Evolutionary conservation across 2,888 invertebrate species (phyloP).

Genomic region (Oeneis ivallda): DNA sequence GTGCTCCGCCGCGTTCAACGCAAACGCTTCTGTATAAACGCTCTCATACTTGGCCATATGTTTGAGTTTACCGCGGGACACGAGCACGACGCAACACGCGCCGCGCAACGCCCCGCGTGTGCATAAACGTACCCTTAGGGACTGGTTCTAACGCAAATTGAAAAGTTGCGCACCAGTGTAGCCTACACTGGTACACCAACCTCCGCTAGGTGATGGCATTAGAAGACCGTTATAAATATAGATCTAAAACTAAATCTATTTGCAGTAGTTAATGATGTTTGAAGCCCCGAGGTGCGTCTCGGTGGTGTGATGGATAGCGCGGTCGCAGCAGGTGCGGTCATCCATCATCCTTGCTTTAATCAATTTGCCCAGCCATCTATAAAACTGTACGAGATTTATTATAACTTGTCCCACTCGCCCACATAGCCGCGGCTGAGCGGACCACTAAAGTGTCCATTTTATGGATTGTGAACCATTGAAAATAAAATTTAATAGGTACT

Average conservation of each 20-base stretch:
- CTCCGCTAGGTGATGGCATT: too few species aligned
- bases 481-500: too few species aligned
- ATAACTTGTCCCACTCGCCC: slow-evolving; percentile 29
- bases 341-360: slow-evolving; percentile 72
- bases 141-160: too few species aligned
- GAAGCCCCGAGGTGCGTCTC: slow-evolving; percentile 32
- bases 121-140: too few species aligned
- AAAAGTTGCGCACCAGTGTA: too few species aligned
- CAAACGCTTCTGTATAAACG: too few species aligned
- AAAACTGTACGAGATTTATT: slow-evolving; percentile 45
- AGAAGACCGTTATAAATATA: neutral
- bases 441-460: slow-evolving; percentile 29
- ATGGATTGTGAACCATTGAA: slow-evolving; percentile 18
- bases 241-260: slow-evolving; percentile 25
- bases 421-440: slow-evolving; percentile 23
- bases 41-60: too few species aligned
- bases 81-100: too few species aligned
- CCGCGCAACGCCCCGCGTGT: too few species aligned
- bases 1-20: too few species aligned
- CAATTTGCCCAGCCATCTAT: slow-evolving; percentile 60
- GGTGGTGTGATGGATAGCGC: slow-evolving; percentile 43
- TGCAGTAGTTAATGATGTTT: slow-evolving; percentile 30
- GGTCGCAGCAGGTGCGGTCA: slow-evolving; percentile 60
- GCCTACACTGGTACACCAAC: too few species aligned
- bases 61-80: too few species aligned